Evolutionary conservation across 2,888 invertebrate genomes (phyloP).

Genomic region (Sphaerophoria taeniata): DNA sequence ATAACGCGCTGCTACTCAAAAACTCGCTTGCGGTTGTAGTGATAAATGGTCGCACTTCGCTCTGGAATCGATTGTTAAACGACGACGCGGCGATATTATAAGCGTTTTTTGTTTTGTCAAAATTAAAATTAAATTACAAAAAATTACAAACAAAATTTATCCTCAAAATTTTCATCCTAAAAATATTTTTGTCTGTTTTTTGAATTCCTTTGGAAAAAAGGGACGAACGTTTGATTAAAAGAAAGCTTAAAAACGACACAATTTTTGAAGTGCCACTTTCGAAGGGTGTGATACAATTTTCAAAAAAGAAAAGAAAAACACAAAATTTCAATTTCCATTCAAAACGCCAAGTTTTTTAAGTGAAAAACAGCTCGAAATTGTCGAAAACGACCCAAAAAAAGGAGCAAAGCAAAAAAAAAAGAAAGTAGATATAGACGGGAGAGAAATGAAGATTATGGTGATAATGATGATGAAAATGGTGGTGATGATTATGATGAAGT

Average conservation of each 20-base stretch:
- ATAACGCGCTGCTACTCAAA: constrained; percentile 58
- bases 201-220: neutral
- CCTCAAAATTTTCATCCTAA: constrained; percentile 27
- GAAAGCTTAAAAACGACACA: neutral
- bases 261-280: neutral
- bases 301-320: neutral
- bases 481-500: constrained; percentile 66
- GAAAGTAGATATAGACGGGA: constrained; percentile 46
- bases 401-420: neutral
- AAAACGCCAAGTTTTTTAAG: constrained; percentile 33
- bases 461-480: constrained; percentile 40
- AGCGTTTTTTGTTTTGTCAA: constrained; percentile 33
- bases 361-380: constrained; percentile 41
- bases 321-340: constrained; percentile 9
- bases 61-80: constrained; percentile 72
- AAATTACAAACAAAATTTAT: constrained; percentile 7
- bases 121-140: neutral
- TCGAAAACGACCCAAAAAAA: neutral
- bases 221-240: neutral
- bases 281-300: constrained; percentile 2
- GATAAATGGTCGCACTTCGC: constrained; percentile 73
- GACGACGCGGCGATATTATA: constrained; percentile 69
- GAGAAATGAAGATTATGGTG: constrained; percentile 42
- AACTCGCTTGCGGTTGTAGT: constrained; percentile 73
- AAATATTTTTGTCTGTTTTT: neutral